These are phyloP conservation scores for Gouania willdenowi DNA, from an alignment of 2,797 vertebrate genomes.

Conservation along the genomic window DNA sequence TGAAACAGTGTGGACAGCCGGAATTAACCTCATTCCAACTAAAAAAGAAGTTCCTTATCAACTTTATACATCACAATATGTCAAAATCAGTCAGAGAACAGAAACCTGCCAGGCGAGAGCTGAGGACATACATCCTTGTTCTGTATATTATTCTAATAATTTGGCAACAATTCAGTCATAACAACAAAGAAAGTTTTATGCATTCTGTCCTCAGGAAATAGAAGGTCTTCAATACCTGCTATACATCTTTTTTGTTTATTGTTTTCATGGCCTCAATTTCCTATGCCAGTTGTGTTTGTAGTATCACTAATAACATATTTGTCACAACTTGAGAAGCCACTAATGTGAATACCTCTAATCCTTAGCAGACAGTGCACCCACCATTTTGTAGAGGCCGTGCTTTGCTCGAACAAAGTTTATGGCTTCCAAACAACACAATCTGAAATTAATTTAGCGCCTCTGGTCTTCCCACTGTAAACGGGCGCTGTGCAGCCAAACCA, in stretches of 20 bases:
- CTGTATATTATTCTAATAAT: slow-evolving; percentile 28
- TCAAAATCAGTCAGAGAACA: slow-evolving; percentile 35
- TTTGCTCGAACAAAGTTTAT: slow-evolving; percentile 65
- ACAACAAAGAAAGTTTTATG: slow-evolving; percentile 41
- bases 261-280: slow-evolving; percentile 2
- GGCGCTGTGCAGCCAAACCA: slow-evolving; percentile 73
- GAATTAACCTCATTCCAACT: slow-evolving; percentile 27
- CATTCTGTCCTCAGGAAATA: too few relatives aligned
- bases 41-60: slow-evolving; percentile 21
- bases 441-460: slow-evolving; percentile 79
- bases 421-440: slow-evolving; percentile 70
- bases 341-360: slow-evolving; percentile 20
- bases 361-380: slow-evolving; percentile 20
- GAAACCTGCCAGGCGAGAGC: slow-evolving; percentile 38
- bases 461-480: slow-evolving; percentile 70
- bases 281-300: slow-evolving; percentile 2
- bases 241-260: slow-evolving; percentile 30
- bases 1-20: slow-evolving; percentile 42
- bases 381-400: slow-evolving; percentile 37
- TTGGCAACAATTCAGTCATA: slow-evolving; percentile 48
- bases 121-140: slow-evolving; percentile 50
- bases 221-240: too few relatives aligned
- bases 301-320: not conserved
- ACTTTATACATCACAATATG: slow-evolving; percentile 21
- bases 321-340: not conserved